Conservation (phyloP, 2,888 invertebrate genomes). For the Nineta flava region DNA sequence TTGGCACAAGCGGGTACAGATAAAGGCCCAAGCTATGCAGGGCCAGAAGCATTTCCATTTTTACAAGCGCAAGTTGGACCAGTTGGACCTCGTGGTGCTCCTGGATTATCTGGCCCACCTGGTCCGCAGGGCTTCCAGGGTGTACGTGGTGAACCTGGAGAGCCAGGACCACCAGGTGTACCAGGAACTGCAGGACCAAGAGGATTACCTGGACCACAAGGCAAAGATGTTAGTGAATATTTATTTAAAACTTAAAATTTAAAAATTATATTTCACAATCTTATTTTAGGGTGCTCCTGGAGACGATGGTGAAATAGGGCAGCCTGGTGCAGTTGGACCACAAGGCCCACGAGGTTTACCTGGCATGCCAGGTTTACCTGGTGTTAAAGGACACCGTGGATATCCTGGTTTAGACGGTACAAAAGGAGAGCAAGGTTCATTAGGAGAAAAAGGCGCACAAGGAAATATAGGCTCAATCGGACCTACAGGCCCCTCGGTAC, state of each 20-base stretch:
- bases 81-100: conserved; percentile 62
- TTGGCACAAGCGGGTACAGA: conserved; percentile 52
- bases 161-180: conserved; percentile 51
- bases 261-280: too few species aligned
- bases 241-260: neutral
- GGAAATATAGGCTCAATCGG: conserved; percentile 57
- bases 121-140: conserved; percentile 77
- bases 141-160: conserved; percentile 62
- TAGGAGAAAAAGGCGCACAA: conserved; percentile 58
- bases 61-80: conserved; percentile 67
- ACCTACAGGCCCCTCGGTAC: conserved; percentile 49
- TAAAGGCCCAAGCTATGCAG: conserved; percentile 51
- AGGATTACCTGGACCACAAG: conserved; percentile 52
- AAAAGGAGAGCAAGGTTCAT: conserved; percentile 62
- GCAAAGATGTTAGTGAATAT: conserved; percentile 49
- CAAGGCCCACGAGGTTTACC: conserved; percentile 55
- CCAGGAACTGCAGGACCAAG: conserved; percentile 38
- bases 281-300: conserved; percentile 48
- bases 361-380: conserved; percentile 65
- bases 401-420: conserved; percentile 63
- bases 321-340: conserved; percentile 52
- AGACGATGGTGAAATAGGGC: conserved; percentile 67
- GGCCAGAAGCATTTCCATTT: conserved; percentile 55
- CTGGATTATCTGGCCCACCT: conserved; percentile 42
- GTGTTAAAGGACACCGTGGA: conserved; percentile 69